Evolutionary conservation across 2,888 invertebrate genomes (phyloP).

Genomic region (Argyra leucocephala): DNA sequence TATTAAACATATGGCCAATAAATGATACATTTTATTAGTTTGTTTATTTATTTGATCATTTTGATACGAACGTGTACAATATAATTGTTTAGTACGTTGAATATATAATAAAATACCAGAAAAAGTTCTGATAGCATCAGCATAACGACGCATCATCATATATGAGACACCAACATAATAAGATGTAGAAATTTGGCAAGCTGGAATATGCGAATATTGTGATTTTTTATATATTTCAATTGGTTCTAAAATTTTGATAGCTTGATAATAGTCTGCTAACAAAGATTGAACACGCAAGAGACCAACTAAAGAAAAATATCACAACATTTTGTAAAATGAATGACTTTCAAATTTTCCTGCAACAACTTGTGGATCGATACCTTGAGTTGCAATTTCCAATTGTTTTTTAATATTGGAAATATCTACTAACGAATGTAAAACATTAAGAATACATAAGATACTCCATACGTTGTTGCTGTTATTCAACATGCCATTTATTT

Average conservation of each 20-base stretch:
- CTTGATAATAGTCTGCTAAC: conserved; percentile 96
- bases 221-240: conserved; percentile 95
- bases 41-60: conserved; percentile 97
- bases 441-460: conserved; percentile 93
- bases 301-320: conserved; percentile 96
- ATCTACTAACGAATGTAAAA: conserved; percentile 92
- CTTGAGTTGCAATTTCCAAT: too few relatives aligned
- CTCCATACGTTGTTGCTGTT: conserved; percentile 92
- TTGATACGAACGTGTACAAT: too few relatives aligned
- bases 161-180: too few relatives aligned
- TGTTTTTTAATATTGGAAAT: too few relatives aligned
- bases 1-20: conserved; percentile 90
- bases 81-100: conserved; percentile 88
- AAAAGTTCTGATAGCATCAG: too few relatives aligned
- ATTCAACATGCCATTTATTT: too few relatives aligned
- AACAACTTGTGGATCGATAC: conserved; percentile 82
- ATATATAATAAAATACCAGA: conserved; percentile 89
- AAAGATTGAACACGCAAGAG: conserved; percentile 89
- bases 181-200: conserved; percentile 96
- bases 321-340: too few relatives aligned
- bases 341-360: too few relatives aligned
- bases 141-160: too few relatives aligned
- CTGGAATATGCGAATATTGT: too few relatives aligned
- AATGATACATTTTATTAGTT: conserved; percentile 96
- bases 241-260: conserved; percentile 88